These are phyloP conservation scores for Rhadinocentrus ornatus DNA, from an alignment of 2,797 vertebrate genomes.

Conservation along the genomic window DNA sequence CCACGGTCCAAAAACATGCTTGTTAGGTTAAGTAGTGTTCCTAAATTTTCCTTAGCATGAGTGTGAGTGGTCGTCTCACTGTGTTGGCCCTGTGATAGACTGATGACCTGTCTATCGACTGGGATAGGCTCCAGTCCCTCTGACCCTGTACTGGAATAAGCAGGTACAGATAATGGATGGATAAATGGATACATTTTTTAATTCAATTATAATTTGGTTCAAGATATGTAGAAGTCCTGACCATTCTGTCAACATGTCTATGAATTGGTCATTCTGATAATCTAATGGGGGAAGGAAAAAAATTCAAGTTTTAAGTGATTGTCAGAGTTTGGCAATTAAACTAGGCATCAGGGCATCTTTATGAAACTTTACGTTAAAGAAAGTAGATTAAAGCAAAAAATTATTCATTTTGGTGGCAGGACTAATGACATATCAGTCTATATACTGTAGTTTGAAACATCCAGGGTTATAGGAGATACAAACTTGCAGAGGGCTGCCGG, in stretches of 20 bases:
- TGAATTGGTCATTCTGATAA: not conserved
- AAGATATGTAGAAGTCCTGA: no score
- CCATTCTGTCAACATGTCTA: no score
- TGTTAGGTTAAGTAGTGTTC: not conserved
- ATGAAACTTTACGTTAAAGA: no score
- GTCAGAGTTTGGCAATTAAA: no score
- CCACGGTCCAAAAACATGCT: not conserved
- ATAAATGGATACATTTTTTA: not conserved
- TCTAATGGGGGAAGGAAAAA: no score
- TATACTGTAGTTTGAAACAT: constrained; percentile 9
- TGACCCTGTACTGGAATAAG: not conserved
- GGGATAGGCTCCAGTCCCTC: not conserved
- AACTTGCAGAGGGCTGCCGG: constrained; percentile 13
- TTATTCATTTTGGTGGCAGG: not conserved
- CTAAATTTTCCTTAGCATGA: no score
- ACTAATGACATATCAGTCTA: not conserved
- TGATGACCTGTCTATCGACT: not conserved
- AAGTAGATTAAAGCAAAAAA: not conserved
- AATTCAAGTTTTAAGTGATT: not conserved
- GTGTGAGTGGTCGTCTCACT: not conserved
- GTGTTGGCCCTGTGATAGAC: not conserved
- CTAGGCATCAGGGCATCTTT: no score
- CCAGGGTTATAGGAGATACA: constrained; percentile 8
- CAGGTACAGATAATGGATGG: not conserved
- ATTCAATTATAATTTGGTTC: not conserved